phyloP scores from a whole-genome alignment of 2,113 vertebrate species.

The Colaptes auratus region DNA sequence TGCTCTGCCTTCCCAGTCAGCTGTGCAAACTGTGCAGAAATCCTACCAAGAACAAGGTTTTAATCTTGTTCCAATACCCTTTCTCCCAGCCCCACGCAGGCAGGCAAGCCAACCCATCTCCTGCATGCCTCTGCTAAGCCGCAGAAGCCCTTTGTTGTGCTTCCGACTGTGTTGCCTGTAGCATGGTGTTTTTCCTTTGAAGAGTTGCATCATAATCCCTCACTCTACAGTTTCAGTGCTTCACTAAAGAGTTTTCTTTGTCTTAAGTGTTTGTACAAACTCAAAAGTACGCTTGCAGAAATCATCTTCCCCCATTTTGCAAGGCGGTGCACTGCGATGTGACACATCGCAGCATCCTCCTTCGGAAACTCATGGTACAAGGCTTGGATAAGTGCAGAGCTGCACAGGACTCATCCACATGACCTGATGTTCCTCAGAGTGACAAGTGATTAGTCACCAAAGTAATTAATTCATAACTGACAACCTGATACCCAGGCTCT shows the following conservation, averaged over 20 bases:
- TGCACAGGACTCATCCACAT: not conserved
- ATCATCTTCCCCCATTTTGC: not conserved
- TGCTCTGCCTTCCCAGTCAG: constrained; percentile 6
- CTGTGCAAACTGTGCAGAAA: constrained; percentile 7
- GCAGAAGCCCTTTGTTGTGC: constrained; percentile 54
- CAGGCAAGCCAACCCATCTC: constrained; percentile 27
- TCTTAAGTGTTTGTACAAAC: constrained; percentile 14
- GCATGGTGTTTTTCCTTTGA: constrained; percentile 38
- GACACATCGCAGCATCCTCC: not conserved
- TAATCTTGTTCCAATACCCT: constrained; percentile 55
- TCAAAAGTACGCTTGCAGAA: not conserved
- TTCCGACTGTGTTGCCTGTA: constrained; percentile 17
- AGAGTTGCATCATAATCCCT: constrained; percentile 4
- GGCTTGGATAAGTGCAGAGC: not conserved
- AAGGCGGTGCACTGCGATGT: not conserved
- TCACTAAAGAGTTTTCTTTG: constrained; percentile 15
- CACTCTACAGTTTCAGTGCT: not conserved
- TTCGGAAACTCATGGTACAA: too few species aligned
- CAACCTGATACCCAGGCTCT: not conserved
- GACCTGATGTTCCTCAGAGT: not conserved
- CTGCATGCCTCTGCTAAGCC: constrained; percentile 49
- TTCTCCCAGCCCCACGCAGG: constrained; percentile 19
- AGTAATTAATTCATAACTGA: not conserved
- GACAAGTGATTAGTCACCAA: not conserved
- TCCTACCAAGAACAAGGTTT: not conserved